phyloP scores from a whole-genome alignment of 2,113 vertebrate species.

The Columba janthina region DNA sequence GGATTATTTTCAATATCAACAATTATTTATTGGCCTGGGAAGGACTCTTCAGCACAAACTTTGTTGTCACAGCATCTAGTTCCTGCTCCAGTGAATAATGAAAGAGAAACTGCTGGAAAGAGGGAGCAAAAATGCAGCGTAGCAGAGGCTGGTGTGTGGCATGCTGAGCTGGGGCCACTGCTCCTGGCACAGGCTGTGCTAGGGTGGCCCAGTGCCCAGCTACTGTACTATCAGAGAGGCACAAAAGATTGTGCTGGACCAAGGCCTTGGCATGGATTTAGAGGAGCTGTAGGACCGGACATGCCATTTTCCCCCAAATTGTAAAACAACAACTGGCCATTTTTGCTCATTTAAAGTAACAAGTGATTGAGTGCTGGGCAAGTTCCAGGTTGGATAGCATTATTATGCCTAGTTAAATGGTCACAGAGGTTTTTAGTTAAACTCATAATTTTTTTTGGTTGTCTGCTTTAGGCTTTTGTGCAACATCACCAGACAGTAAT shows the following conservation, averaged over 20 bases:
- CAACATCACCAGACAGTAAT: not conserved
- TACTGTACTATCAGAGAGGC: not conserved
- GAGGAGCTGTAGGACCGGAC: not conserved
- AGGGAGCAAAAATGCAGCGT: not conserved
- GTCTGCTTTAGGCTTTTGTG: not conserved
- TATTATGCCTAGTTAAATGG: not conserved
- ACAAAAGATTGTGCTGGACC: not conserved
- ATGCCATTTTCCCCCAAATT: not conserved
- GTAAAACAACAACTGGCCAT: not conserved
- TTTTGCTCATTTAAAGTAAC: not conserved
- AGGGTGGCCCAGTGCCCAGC: not conserved
- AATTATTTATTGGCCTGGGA: not conserved
- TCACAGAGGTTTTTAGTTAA: slow-evolving; percentile 32
- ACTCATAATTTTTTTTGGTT: slow-evolving; percentile 20
- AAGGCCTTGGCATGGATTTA: not conserved
- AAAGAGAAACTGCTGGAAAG: not conserved
- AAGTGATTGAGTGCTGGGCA: not conserved
- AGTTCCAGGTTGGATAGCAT: not conserved
- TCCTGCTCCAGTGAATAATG: not conserved
- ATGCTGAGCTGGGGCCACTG: not conserved
- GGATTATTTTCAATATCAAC: slow-evolving; percentile 34
- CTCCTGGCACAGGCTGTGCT: not conserved
- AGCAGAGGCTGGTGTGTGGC: not conserved
- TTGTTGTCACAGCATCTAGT: not conserved
- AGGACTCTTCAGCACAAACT: not conserved